phyloP scores from a whole-genome alignment of 2,113 vertebrate genomes.

The Oncorhynchus kisutch region DNA sequence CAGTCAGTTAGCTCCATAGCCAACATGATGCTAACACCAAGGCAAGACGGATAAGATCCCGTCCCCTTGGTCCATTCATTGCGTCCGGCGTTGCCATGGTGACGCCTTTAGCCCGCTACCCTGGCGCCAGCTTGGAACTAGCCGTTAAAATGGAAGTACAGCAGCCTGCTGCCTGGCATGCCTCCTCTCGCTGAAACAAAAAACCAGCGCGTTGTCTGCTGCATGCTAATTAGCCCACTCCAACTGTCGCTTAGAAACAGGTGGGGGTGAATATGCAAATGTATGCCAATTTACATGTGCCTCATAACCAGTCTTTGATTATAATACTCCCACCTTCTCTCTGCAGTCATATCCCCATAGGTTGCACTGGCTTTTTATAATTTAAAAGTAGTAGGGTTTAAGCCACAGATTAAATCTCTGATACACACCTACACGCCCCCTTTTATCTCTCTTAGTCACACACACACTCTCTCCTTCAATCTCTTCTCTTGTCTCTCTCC shows the following conservation, averaged over 20 bases:
- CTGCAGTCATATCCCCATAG: constrained; percentile 31
- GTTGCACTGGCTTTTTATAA: constrained; percentile 29
- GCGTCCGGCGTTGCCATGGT: neutral
- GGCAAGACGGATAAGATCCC: too few relatives aligned
- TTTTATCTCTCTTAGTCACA: neutral
- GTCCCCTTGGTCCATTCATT: neutral
- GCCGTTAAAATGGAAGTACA: neutral
- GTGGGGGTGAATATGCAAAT: constrained; percentile 91
- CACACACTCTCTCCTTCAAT: neutral
- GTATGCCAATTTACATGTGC: constrained; percentile 83
- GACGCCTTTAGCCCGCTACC: neutral
- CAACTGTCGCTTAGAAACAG: constrained; percentile 85
- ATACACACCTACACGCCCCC: constrained; percentile 9
- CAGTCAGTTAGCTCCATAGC: too few relatives aligned
- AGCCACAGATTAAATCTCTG: neutral
- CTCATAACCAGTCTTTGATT: constrained; percentile 78
- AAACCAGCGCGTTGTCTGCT: constrained; percentile 84
- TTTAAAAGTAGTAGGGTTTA: constrained; percentile 20
- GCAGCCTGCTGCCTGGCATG: constrained; percentile 15
- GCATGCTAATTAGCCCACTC: constrained; percentile 86
- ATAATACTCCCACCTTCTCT: constrained; percentile 53
- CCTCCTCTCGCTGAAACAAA: constrained; percentile 81
- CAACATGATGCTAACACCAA: too few relatives aligned
- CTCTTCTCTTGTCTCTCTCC: neutral
- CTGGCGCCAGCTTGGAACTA: neutral